Percentiles rank a stretch among this genome's conserved stretches.
phyloP scores from a whole-genome alignment of 1,140 invertebrate species.

The Drosophila teissieri region DNA sequence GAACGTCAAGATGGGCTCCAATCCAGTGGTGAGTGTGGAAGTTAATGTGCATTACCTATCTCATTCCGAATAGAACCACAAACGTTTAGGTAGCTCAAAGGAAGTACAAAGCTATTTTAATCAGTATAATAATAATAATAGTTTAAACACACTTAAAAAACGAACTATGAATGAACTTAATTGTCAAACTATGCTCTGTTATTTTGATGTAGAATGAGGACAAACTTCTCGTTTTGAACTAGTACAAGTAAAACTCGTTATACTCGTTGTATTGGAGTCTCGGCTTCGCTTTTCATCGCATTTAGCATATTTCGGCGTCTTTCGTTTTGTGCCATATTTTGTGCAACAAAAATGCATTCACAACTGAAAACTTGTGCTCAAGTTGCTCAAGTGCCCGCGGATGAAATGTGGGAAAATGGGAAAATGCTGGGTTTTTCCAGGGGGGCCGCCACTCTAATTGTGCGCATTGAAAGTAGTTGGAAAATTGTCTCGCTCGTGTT shows the following conservation, averaged over 20 bases:
- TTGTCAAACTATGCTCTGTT: too few species aligned
- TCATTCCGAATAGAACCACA: too few species aligned
- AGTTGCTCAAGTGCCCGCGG: slow-evolving; percentile 37
- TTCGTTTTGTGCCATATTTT: slow-evolving; percentile 17
- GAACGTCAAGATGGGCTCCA: slow-evolving; percentile 93
- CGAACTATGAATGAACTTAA: too few species aligned
- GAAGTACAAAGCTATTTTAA: too few species aligned
- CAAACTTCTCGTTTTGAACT: background rate
- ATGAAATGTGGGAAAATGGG: background rate
- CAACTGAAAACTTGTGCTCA: slow-evolving; percentile 34
- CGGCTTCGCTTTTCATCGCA: background rate
- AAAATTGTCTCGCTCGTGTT: slow-evolving; percentile 47
- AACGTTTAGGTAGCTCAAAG: too few species aligned
- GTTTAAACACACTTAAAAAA: too few species aligned
- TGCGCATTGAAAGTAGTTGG: slow-evolving; percentile 71
- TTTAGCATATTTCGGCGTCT: slow-evolving; percentile 18
- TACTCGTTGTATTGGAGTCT: slow-evolving; percentile 3
- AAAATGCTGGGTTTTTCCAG: slow-evolving; percentile 3
- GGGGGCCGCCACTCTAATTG: slow-evolving; percentile 63
- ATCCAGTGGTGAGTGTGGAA: slow-evolving; percentile 91
- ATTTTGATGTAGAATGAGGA: too few species aligned
- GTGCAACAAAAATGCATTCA: slow-evolving; percentile 31
- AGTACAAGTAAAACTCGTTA: background rate
- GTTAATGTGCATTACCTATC: too few species aligned
- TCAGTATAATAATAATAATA: too few species aligned